These are phyloP conservation scores for Phasianus colchicus DNA, from an alignment of 2,113 vertebrate genomes.

Conservation along the genomic window DNA sequence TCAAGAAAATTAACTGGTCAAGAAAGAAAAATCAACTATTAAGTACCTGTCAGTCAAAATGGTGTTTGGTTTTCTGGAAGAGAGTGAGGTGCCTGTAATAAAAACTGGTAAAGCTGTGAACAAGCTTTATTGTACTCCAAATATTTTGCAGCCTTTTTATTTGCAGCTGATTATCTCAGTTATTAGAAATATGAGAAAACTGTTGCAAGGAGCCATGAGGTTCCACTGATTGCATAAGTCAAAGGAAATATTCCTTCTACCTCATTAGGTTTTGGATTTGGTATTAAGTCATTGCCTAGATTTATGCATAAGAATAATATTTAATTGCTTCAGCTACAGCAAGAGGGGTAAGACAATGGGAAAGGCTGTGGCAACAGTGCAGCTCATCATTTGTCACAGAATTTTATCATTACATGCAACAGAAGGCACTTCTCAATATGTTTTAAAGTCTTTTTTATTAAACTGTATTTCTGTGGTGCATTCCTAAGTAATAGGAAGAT, in stretches of 20 bases:
- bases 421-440: not conserved
- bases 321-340: not conserved
- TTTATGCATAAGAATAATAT: conserved; percentile 4
- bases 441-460: conserved; percentile 6
- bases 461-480: not conserved
- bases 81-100: not conserved
- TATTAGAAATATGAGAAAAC: not conserved
- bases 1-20: not conserved
- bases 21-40: too few relatives aligned
- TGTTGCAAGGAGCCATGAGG: conserved; percentile 19
- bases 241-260: conserved; percentile 37
- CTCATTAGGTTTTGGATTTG: conserved; percentile 53
- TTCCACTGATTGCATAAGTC: not conserved
- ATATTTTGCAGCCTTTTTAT: not conserved
- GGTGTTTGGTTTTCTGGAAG: not conserved
- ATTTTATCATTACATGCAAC: not conserved
- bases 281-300: conserved; percentile 32
- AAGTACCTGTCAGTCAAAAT: not conserved
- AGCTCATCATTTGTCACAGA: conserved; percentile 6
- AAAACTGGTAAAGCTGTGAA: not conserved
- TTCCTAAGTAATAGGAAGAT: not conserved
- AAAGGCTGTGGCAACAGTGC: not conserved
- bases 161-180: not conserved
- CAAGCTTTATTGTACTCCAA: not conserved
- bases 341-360: not conserved